phyloP scores from a whole-genome alignment of 2,113 vertebrate genomes.

The Trogon surrucura region DNA sequence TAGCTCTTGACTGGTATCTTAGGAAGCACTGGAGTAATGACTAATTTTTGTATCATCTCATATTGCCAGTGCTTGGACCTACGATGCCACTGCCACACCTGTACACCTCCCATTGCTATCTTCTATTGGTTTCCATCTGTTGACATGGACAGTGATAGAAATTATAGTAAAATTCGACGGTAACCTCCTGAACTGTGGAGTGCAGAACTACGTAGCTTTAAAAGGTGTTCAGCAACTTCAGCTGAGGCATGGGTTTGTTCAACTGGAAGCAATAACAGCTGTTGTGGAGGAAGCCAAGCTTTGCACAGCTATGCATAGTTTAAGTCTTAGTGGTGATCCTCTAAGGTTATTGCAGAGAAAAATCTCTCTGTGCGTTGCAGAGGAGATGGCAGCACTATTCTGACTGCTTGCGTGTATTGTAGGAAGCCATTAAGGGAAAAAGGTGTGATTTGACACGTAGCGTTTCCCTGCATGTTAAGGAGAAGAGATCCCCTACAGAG shows the following conservation, averaged over 20 bases:
- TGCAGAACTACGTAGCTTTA: accelerated
- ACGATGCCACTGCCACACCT: accelerated
- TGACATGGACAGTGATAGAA: neutral
- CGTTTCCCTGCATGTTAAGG: neutral
- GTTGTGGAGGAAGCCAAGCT: neutral
- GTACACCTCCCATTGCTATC: accelerated
- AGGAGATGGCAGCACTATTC: neutral
- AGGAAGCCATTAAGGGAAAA: neutral
- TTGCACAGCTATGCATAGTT: neutral
- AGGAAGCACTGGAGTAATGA: neutral
- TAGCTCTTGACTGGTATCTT: neutral
- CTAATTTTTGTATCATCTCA: neutral
- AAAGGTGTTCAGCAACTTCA: neutral
- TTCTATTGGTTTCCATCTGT: neutral
- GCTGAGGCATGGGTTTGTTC: neutral
- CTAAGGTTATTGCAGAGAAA: neutral
- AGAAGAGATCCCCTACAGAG: too few relatives aligned
- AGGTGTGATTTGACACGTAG: neutral
- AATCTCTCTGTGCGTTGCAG: neutral
- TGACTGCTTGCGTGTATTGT: neutral
- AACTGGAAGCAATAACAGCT: neutral
- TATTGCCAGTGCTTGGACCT: neutral
- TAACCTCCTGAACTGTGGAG: neutral
- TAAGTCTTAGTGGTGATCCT: neutral
- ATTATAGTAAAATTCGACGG: neutral